phyloP scores from a whole-genome alignment of 2,113 vertebrate genomes.

The Malurus cyaneus region DNA sequence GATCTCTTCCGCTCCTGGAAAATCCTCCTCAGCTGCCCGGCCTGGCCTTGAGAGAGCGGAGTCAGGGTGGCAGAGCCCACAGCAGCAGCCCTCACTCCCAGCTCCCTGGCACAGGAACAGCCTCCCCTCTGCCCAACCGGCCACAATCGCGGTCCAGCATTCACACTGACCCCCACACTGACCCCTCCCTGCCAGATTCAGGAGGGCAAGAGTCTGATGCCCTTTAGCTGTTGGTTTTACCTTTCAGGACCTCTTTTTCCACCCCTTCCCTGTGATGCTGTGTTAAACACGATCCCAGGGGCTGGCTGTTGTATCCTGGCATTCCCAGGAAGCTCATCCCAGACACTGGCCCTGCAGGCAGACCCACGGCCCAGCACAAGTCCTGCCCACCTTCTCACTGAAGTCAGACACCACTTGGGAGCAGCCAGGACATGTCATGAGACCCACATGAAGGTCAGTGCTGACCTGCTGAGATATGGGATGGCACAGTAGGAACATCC shows the following conservation, averaged over 20 bases:
- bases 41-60: not conserved
- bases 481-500: not conserved
- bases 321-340: not conserved
- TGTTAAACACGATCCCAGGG: accelerated
- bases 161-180: accelerated
- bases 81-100: not conserved
- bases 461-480: not conserved
- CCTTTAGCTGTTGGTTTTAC: not conserved
- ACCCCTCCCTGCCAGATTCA: not conserved
- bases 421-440: not conserved
- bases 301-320: accelerated
- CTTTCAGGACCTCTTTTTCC: not conserved
- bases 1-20: not conserved
- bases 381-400: not conserved
- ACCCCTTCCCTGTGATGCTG: not conserved
- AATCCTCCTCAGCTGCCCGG: not conserved
- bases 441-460: not conserved
- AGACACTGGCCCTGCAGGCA: not conserved
- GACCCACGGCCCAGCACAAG: not conserved
- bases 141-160: accelerated
- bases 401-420: not conserved
- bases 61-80: not conserved
- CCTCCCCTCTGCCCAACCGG: accelerated
- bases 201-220: not conserved
- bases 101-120: accelerated